Base-by-base conservation (phyloP, 2,888 invertebrate genomes). In the Julus scanicus region DNA sequence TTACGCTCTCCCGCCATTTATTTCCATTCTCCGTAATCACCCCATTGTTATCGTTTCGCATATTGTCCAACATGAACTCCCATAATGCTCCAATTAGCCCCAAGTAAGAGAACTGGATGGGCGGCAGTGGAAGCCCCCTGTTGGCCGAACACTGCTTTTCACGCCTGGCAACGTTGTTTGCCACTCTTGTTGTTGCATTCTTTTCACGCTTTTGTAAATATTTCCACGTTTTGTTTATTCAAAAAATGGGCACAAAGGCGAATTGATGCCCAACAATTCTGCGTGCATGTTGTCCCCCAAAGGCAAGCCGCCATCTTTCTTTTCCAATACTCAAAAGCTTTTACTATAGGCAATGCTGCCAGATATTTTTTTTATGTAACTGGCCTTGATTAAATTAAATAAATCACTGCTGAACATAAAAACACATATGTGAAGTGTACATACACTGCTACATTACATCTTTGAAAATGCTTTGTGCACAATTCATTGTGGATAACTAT, bases 1-100 rank as follows among this genome's bases (percentile, higher is more conserved):
- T 63, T 53, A 6, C 53, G 53, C 53, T 53, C 53, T 53, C 53
- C 53, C 53, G 53, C 53, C 53, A 53, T 53, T 53, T 53, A 6
- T 53, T 53, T 63, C 63, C 63, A 63, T 63, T 63, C 63, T 63
- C n/a, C 63, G 63, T 63, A 63, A 63, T 63, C 63, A 63, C 63
- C 63, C 63, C 63, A 63, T 63, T 63, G 63, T 63, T 63, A 63
- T n/a, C n/a, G 63, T 20, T 20, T 63, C n/a, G 4, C 20, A 63
- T 63, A 63, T 63, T 63, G 63, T 63, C 63, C 63, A n/a, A 63
- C 63, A 63, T 63, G 63, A 63, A n/a, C 63, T 63, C 63, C 63
- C 63, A 63, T 63, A 63, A 63, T 63, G 63, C 63, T 63, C 63
- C 63, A 63, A 63, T 63, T 63, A 63, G 63, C 63, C 63, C 63